phyloP scores from a whole-genome alignment of 2,797 vertebrate genomes.

The Sebastes iracundus region DNA sequence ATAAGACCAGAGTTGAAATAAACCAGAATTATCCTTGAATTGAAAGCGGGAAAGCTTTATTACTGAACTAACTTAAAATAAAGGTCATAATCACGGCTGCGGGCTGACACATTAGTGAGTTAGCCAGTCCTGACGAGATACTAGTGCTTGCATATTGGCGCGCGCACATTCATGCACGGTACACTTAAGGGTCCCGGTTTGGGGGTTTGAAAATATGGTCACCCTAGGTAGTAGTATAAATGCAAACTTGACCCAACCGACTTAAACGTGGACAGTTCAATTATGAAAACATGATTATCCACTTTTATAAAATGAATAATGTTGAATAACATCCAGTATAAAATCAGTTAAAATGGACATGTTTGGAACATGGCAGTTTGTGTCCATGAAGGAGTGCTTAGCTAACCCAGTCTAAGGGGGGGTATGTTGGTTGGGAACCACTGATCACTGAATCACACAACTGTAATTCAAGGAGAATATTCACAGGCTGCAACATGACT shows the following conservation, averaged over 20 bases:
- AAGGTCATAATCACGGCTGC: constrained; percentile 18
- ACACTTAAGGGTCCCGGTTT: too few species aligned
- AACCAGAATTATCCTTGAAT: not conserved
- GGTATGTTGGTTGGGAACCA: not conserved
- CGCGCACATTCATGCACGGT: too few species aligned
- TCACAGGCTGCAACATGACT: constrained; percentile 29
- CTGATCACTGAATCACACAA: not conserved
- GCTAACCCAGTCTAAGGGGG: not conserved
- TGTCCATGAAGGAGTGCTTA: not conserved
- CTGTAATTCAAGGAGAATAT: constrained; percentile 2
- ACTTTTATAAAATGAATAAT: not conserved
- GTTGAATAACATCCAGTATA: not conserved
- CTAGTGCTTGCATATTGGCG: not conserved
- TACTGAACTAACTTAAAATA: not conserved
- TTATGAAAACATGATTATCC: not conserved
- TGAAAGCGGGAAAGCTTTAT: constrained; percentile 3
- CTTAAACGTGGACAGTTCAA: not conserved
- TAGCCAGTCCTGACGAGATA: constrained; percentile 57
- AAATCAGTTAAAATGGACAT: not conserved
- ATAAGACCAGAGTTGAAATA: not conserved
- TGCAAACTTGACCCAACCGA: not conserved
- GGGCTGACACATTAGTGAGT: constrained; percentile 44
- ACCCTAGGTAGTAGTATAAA: not conserved
- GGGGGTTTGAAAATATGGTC: too few species aligned
- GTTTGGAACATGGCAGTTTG: not conserved